phyloP scores from a whole-genome alignment of 2,113 vertebrate species.

The Zeus faber region DNA sequence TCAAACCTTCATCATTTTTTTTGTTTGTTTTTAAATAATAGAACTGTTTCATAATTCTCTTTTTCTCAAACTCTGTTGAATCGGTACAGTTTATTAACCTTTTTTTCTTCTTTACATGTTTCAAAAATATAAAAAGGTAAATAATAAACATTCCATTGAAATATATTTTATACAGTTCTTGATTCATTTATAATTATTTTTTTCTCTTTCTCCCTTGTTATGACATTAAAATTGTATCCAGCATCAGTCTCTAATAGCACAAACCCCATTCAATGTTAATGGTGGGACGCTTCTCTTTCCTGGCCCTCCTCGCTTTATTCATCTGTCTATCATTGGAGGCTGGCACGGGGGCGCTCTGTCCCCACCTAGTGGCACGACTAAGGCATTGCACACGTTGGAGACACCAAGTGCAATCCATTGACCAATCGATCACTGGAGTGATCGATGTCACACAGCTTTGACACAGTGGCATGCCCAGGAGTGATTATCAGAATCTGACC shows the following conservation, averaged over 20 bases:
- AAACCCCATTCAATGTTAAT: slow-evolving; percentile 46
- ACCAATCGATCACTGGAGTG: background rate
- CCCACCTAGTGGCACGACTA: background rate
- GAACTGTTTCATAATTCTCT: slow-evolving; percentile 65
- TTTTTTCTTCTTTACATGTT: slow-evolving; percentile 70
- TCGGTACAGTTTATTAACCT: slow-evolving; percentile 59
- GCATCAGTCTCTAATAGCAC: slow-evolving; percentile 62
- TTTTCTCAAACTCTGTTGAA: slow-evolving; percentile 73
- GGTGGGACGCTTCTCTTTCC: slow-evolving; percentile 60
- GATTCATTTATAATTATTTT: slow-evolving; percentile 39
- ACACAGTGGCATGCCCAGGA: background rate
- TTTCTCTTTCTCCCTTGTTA: slow-evolving; percentile 52
- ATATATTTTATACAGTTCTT: slow-evolving; percentile 76
- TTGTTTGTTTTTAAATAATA: slow-evolving; percentile 72
- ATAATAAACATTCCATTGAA: slow-evolving; percentile 81
- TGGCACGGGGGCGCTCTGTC: background rate
- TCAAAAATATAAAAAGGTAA: slow-evolving; percentile 81
- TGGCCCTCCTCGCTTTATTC: background rate
- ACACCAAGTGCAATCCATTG: no score
- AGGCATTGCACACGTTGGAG: background rate
- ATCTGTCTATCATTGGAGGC: background rate
- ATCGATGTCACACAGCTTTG: background rate
- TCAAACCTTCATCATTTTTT: slow-evolving; percentile 74
- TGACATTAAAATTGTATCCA: slow-evolving; percentile 71
- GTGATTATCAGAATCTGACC: background rate